A percentile compares a stretch with the other conserved stretches of the same genome.
Evolutionary conservation across 2,113 vertebrate genomes (phyloP).

Genomic region (Pithys albifrons): DNA sequence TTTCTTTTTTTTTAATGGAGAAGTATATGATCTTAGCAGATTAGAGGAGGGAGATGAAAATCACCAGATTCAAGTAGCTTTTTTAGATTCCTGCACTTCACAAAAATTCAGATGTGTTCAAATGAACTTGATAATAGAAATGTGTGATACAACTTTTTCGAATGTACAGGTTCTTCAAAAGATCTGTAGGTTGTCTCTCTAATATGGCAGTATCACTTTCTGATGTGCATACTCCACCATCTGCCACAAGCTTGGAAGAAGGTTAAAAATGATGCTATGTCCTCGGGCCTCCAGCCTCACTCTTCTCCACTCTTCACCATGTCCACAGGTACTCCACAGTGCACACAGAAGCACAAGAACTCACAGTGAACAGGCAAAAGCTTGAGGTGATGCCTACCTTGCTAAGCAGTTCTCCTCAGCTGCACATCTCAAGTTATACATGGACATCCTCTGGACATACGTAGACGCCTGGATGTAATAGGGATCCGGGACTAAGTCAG

Average conservation of each 20-base stretch:
- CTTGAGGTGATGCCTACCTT: conserved; percentile 73
- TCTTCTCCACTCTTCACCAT: neutral
- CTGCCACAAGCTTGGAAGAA: neutral
- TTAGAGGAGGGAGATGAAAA: neutral
- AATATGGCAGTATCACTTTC: neutral
- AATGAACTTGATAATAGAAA: neutral
- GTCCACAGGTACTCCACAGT: neutral
- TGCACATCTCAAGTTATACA: conserved; percentile 95
- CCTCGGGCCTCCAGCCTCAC: neutral
- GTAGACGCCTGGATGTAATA: conserved; percentile 92
- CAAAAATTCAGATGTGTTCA: neutral
- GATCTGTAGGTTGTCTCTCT: neutral
- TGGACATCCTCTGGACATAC: conserved; percentile 89
- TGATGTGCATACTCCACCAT: neutral
- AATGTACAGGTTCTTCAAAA: neutral
- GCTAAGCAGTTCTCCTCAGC: conserved; percentile 95
- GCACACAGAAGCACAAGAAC: neutral
- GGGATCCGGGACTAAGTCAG: conserved; percentile 93
- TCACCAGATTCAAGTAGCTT: neutral
- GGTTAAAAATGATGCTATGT: neutral
- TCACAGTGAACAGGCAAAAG: neutral
- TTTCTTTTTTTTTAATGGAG: neutral
- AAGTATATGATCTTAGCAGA: neutral
- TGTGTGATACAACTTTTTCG: neutral
- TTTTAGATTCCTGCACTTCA: neutral